These are phyloP conservation scores for Drosophila cognata DNA, from an alignment of 2,888 invertebrate genomes.

Conservation along the genomic window DNA sequence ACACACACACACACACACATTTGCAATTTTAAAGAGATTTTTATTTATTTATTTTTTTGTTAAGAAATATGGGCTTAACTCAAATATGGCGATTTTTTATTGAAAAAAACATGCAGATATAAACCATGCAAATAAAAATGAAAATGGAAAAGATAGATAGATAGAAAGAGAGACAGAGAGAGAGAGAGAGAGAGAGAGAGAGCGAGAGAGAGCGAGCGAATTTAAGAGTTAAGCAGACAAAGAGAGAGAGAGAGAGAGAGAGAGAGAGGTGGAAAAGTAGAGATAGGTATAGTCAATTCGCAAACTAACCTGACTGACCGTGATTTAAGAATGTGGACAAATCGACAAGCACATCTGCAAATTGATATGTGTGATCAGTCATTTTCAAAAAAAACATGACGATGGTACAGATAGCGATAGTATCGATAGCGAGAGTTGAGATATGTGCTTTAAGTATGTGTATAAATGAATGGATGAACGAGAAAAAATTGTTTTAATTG, in stretches of 20 bases:
- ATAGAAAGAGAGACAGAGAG: slow-evolving; percentile 22
- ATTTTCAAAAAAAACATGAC: slow-evolving; percentile 40
- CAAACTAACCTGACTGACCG: slow-evolving; percentile 85
- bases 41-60: slow-evolving; percentile 35
- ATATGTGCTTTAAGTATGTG: slow-evolving; percentile 1
- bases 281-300: slow-evolving; percentile 27
- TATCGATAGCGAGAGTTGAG: neutral
- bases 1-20: slow-evolving; percentile 19
- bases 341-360: slow-evolving; percentile 85
- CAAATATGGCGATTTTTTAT: slow-evolving; percentile 48
- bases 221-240: slow-evolving; percentile 17
- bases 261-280: slow-evolving; percentile 16
- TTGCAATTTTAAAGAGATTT: slow-evolving; percentile 33
- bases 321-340: slow-evolving; percentile 85
- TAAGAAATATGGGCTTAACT: slow-evolving; percentile 31
- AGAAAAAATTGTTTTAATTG: slow-evolving; percentile 10
- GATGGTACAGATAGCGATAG: slow-evolving; percentile 27
- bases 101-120: slow-evolving; percentile 28
- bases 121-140: slow-evolving; percentile 64
- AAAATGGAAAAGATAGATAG: slow-evolving; percentile 14
- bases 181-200: slow-evolving; percentile 21
- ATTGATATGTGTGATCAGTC: slow-evolving; percentile 72
- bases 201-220: slow-evolving; percentile 13
- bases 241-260: slow-evolving; percentile 14
- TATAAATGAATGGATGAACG: neutral